Percentiles rank a stretch among this genome's conserved stretches.
Conservation (phyloP, 2,888 invertebrate species). For the Acleris laterana region DNA sequence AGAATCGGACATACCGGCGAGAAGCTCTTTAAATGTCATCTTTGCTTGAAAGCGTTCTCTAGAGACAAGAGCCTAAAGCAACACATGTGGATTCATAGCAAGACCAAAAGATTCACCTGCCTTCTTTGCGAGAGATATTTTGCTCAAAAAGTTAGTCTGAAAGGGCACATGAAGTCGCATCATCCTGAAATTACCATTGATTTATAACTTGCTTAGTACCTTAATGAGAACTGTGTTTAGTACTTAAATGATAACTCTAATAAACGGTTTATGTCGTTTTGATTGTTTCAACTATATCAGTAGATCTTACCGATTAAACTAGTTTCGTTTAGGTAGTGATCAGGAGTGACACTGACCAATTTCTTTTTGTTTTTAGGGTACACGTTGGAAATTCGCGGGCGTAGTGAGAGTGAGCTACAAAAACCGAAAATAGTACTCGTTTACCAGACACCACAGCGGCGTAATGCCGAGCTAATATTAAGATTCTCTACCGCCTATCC, state of each 20-base stretch:
- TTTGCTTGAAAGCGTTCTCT: constrained; percentile 78
- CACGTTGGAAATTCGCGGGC: constrained; percentile 74
- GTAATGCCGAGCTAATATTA: constrained; percentile 74
- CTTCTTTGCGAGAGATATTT: constrained; percentile 67
- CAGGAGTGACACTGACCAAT: constrained; percentile 62
- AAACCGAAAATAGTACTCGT: constrained; percentile 78
- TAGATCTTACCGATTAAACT: constrained; percentile 37
- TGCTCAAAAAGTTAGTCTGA: constrained; percentile 71
- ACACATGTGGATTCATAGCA: constrained; percentile 74
- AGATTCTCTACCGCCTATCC: constrained; percentile 73
- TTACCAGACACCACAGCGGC: constrained; percentile 75
- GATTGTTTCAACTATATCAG: constrained; percentile 40
- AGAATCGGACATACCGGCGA: constrained; percentile 77
- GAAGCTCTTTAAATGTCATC: constrained; percentile 68
- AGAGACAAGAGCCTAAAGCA: constrained; percentile 73
- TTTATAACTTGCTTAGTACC: constrained; percentile 1
- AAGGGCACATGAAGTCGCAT: constrained; percentile 57
- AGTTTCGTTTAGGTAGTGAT: constrained; percentile 42
- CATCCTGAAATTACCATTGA: constrained; percentile 31
- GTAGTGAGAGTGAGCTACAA: constrained; percentile 66
- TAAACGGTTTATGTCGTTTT: constrained; percentile 22
- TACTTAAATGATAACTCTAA: constrained; percentile 9
- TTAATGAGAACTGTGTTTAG: constrained; percentile 7
- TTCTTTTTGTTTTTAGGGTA: constrained; percentile 81
- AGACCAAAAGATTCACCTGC: constrained; percentile 65